A percentile compares a stretch with the other conserved stretches of the same genome.
These are phyloP conservation scores for Oryzias woworae DNA, from an alignment of 2,113 vertebrate genomes.

Conservation along the genomic window DNA sequence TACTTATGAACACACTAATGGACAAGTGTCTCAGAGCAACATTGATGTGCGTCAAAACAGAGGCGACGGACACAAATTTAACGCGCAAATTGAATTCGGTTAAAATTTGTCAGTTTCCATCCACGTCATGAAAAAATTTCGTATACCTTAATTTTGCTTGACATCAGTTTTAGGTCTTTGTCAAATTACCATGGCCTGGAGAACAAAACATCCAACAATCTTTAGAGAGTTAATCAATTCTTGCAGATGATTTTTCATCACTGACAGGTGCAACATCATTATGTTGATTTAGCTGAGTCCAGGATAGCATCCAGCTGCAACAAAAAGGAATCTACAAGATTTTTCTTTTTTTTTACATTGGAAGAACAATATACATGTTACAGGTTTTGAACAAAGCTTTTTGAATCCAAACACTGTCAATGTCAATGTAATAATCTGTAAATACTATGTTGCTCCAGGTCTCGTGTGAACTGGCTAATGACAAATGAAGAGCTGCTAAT, in stretches of 20 bases:
- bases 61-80: too few relatives aligned
- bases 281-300: not conserved
- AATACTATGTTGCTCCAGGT: constrained; percentile 26
- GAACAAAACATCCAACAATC: not conserved
- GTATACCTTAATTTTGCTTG: not conserved
- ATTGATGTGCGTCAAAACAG: too few relatives aligned
- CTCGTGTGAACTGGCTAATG: constrained; percentile 31
- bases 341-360: too few relatives aligned
- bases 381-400: not conserved
- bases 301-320: not conserved
- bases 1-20: too few relatives aligned
- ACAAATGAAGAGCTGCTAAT: constrained; percentile 47
- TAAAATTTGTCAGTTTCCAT: not conserved
- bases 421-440: constrained; percentile 21
- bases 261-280: not conserved
- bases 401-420: not conserved
- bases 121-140: too few relatives aligned
- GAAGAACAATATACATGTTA: too few relatives aligned
- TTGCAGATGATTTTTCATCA: not conserved
- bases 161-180: constrained; percentile 3
- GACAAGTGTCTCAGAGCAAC: too few relatives aligned
- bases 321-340: too few relatives aligned
- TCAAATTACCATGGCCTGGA: constrained; percentile 8
- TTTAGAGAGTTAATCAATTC: not conserved
- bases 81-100: too few relatives aligned